Conservation (phyloP, 2,888 invertebrate species). For the Empis livida region DNA sequence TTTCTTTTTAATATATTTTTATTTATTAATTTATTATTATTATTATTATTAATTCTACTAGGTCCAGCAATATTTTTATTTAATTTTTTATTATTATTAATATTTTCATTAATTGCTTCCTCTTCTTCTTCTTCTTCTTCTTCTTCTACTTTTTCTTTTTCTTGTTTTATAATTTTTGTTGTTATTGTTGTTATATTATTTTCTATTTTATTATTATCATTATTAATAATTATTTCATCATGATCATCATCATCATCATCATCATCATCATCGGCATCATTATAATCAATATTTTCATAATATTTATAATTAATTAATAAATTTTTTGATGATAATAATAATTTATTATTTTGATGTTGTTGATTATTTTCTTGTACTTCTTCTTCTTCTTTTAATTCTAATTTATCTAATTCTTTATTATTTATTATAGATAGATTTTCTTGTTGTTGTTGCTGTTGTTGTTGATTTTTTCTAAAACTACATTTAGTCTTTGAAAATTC, state of each 20-base stretch:
- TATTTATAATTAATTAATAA: not conserved
- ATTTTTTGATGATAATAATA: not conserved
- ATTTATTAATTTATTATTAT: too few species aligned
- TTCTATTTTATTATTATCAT: not conserved
- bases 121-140: not conserved
- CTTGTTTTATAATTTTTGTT: not conserved
- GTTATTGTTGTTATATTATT: not conserved
- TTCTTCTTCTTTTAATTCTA: not conserved
- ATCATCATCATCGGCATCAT: not conserved
- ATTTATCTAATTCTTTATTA: too few species aligned
- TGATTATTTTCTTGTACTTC: not conserved
- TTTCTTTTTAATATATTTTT: not conserved
- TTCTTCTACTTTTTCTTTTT: not conserved
- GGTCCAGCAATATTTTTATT: too few species aligned
- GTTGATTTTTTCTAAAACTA: not conserved
- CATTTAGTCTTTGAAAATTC: not conserved
- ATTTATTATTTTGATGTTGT: not conserved
- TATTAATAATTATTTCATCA: not conserved
- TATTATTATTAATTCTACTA: too few species aligned
- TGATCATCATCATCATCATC: not conserved
- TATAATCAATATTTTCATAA: not conserved
- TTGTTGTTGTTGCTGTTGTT: not conserved
- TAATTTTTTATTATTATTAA: too few species aligned
- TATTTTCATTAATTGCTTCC: not conserved
- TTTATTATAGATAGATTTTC: too few species aligned